Conservation (phyloP, 2,888 invertebrate genomes). For the Siphlonurus alternatus region DNA sequence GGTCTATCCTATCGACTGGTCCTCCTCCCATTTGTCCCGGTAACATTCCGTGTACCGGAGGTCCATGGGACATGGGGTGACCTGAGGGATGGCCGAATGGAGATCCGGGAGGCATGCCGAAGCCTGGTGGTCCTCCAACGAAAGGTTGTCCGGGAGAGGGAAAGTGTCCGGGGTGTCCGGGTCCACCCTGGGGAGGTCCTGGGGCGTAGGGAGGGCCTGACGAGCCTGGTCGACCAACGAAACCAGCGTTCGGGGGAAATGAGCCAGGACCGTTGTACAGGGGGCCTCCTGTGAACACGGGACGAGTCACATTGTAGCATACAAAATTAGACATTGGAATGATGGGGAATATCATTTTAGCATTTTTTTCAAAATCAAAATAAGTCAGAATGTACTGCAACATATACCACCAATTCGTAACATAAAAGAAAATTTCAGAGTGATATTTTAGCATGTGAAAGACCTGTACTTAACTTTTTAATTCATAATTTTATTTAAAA, state of each 20-base stretch:
- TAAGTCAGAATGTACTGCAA: no score
- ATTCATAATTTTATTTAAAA: no score
- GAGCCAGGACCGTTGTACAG: slow-evolving; percentile 53
- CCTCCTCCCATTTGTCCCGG: slow-evolving; percentile 48
- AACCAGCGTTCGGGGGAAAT: slow-evolving; percentile 45
- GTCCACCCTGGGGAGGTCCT: slow-evolving; percentile 9
- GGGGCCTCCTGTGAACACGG: slow-evolving; percentile 25
- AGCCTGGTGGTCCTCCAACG: slow-evolving; percentile 37
- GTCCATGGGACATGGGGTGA: slow-evolving; percentile 37
- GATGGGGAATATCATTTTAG: no score
- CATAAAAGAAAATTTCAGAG: no score
- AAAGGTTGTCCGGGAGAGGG: slow-evolving; percentile 39
- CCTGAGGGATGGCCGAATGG: slow-evolving; percentile 48
- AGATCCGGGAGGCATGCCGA: slow-evolving; percentile 52
- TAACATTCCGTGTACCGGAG: slow-evolving; percentile 38
- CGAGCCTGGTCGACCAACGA: slow-evolving; percentile 44
- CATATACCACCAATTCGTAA: no score
- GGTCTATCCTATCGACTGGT: slow-evolving; percentile 65
- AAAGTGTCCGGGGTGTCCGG: slow-evolving; percentile 38
- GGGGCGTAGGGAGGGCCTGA: slow-evolving; percentile 34
- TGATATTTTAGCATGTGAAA: neutral
- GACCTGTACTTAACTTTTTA: neutral
- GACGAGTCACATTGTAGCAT: no score
- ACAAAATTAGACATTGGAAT: no score
- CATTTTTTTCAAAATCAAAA: no score